phyloP scores from a whole-genome alignment of 2,888 invertebrate genomes.

The Trachelus stipa region DNA sequence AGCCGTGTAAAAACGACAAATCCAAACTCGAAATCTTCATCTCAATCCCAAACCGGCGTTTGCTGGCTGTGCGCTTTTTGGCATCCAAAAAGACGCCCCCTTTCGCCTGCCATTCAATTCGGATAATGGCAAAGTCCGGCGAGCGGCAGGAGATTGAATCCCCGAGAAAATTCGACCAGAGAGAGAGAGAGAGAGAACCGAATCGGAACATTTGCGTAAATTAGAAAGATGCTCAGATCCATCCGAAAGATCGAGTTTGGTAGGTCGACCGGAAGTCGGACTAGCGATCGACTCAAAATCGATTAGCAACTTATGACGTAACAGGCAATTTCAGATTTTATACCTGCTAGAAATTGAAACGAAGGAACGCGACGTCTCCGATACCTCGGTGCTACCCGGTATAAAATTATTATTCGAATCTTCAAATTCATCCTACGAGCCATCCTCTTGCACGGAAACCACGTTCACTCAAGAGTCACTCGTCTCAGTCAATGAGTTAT shows the following conservation, averaged over 20 bases:
- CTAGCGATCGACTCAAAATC: background rate
- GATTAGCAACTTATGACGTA: background rate
- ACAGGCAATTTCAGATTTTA: background rate
- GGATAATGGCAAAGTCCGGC: background rate
- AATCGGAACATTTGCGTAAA: slow-evolving; percentile 20
- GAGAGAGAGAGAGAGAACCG: slow-evolving; percentile 7
- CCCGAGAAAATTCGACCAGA: background rate
- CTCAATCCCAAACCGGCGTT: background rate
- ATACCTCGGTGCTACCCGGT: too few relatives aligned
- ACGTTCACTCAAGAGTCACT: background rate
- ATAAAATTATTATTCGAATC: background rate
- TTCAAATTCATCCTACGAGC: background rate
- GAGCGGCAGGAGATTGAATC: background rate
- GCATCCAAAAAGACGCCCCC: background rate
- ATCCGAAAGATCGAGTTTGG: background rate
- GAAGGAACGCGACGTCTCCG: background rate
- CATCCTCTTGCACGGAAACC: background rate
- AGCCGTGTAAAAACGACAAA: background rate
- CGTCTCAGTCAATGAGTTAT: background rate
- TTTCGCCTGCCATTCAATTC: background rate
- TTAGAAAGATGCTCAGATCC: slow-evolving; percentile 29
- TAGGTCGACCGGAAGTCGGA: background rate
- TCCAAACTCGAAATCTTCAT: background rate
- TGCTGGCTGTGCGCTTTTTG: background rate
- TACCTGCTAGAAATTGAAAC: background rate